A percentile compares a stretch with the other conserved stretches of the same genome.
phyloP scores from a whole-genome alignment of 2,113 vertebrate genomes.

The Sphyrna mokarran region DNA sequence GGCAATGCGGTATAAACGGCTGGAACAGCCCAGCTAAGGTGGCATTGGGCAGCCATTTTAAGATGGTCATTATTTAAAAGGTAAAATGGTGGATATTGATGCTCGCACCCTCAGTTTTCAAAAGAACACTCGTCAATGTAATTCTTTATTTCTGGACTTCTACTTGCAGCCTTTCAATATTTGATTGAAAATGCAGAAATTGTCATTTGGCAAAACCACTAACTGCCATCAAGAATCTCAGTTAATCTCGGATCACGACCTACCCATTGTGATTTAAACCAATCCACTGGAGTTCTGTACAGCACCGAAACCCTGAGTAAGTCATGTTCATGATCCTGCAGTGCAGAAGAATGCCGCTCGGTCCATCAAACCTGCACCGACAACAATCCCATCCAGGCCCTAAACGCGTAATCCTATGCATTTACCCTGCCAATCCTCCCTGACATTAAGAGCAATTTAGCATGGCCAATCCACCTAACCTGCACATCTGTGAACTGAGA shows the following conservation, averaged over 20 bases:
- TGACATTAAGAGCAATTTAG: too few relatives aligned
- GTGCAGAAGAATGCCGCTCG: too few relatives aligned
- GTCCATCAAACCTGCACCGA: too few relatives aligned
- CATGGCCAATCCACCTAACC: too few relatives aligned
- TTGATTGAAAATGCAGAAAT: neutral
- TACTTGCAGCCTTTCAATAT: neutral
- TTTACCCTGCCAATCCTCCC: too few relatives aligned
- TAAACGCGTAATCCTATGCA: too few relatives aligned
- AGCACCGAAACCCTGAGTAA: neutral
- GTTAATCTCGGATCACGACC: neutral
- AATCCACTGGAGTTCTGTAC: neutral
- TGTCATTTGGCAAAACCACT: neutral
- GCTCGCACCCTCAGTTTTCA: neutral
- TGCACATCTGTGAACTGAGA: too few relatives aligned
- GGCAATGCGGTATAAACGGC: too few relatives aligned
- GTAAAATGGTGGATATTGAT: neutral
- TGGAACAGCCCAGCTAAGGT: too few relatives aligned
- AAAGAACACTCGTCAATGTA: neutral
- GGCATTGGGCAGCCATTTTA: neutral
- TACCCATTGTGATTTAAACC: neutral
- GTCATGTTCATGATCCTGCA: neutral
- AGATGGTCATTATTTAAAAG: neutral
- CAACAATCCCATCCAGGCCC: too few relatives aligned
- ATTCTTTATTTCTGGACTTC: neutral
- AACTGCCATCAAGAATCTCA: neutral